Conservation (phyloP, 2,797 vertebrate species). For the Pangasius macronema region DNA sequence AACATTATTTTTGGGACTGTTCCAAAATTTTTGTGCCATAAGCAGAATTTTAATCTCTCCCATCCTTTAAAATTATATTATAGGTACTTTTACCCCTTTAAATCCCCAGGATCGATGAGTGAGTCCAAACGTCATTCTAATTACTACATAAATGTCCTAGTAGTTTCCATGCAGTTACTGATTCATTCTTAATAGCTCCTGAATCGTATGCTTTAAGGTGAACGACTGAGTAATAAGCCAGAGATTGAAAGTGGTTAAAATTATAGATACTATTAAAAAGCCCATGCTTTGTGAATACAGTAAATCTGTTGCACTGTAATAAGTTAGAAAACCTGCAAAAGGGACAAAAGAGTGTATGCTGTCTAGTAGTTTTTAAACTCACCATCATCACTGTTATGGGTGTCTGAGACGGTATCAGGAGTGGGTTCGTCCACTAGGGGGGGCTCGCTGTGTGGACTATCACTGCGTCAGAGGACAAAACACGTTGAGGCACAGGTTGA, state of each 20-base stretch:
- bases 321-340: not conserved
- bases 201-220: not conserved
- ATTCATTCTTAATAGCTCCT: not conserved
- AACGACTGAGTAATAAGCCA: not conserved
- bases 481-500: not conserved
- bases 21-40: not conserved
- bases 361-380: slow-evolving; percentile 44
- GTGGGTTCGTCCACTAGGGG: slow-evolving; percentile 85
- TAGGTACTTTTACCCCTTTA: not conserved
- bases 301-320: not conserved
- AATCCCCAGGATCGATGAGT: not conserved
- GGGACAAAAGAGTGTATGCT: not conserved
- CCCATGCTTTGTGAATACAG: not conserved
- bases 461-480: slow-evolving; percentile 70
- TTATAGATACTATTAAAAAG: not conserved
- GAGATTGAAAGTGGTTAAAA: not conserved
- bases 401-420: slow-evolving; percentile 82
- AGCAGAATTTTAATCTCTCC: not conserved
- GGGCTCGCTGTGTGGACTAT: slow-evolving; percentile 90
- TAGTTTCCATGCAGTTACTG: too few species aligned
- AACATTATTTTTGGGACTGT: not conserved
- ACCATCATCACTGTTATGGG: slow-evolving; percentile 93
- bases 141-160: not conserved
- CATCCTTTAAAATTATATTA: not conserved
- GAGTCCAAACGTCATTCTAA: not conserved